Evolutionary conservation across 2,797 vertebrate genomes (phyloP), one percentile per base, ranked within the genome.

Genomic region (Leuciscus waleckii): DNA sequence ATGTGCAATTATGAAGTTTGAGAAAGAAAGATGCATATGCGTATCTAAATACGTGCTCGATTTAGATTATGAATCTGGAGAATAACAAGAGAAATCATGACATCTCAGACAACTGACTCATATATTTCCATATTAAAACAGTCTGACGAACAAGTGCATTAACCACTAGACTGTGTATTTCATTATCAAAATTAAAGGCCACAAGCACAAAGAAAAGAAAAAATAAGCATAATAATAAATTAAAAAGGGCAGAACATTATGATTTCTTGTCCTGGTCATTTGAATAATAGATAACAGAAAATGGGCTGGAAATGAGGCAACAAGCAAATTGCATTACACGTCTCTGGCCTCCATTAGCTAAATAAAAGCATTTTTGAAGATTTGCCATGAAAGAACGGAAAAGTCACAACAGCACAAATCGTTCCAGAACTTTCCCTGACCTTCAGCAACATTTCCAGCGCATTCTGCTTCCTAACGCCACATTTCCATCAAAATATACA

Each of bases 261-360:
- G 80, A 67, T 49, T 86, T 82, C 56, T 70, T 65, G 19, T 85
- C 46, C 78, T 88, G 81, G 58, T 83, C 51, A 86, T 58, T 85
- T 89, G 49, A 86, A 87, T 89, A 90, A 89, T 80, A 87, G 86
- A 88, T 82, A 84, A 83, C 35, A 80, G 39, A 83, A 82, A 85
- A 87, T 39, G 51, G 76, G 29, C 85, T 54, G 26, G 71, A 23
- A 87, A 83, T 19, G 74, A 81, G 46, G 70, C 65, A 80, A 88
- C 61, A 79, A 61, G 71, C 29, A 69, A 86, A 87, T 83, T 85
- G 74, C 83, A 83, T 87, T 70, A 63, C 35, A 58, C 68, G 68
- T 71, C 11, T 14, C 75, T 71, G 23, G 49, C 43, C 37, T 86
- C 76, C 85, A 85, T 89, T 89, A 88, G 83, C 79, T 73, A 81